Base-by-base conservation (phyloP, 2,888 invertebrate species). In the Melikaiella ostensackeni region DNA sequence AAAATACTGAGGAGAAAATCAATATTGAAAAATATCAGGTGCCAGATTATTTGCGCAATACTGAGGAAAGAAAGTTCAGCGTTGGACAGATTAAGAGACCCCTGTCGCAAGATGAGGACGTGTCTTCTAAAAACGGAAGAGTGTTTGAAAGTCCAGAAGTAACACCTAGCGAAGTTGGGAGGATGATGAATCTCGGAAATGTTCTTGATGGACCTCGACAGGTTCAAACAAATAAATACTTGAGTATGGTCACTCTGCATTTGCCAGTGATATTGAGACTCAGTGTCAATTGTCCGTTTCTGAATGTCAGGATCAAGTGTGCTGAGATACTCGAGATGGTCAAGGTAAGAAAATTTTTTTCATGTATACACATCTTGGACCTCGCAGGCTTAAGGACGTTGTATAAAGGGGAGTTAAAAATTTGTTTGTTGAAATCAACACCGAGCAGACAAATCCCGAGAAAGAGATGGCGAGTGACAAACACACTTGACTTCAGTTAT, bases 211-310 rank as follows among this genome's bases (percentile, higher is more conserved):
- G 89, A 16, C 91, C 90, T 1, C 86, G 90, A n/a, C 89, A 88
- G 66, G 84, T 89, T 21, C 90, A 90, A 79, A 91, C 93, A 19
- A 92, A 92, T 84, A 93, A 93, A 86, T 93, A 93, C 81, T 86
- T 93, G 82, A 93, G 93, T 76, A 89, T 93, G 82, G 93, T 93
- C 75, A 92, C 92, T 64, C 87, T 93, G 75, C 93, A 93, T 88
- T 90, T 94, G 80, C 93, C 94, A 46, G 93, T 94, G 83, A 92
- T 94, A 83, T 90, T 94, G 74, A 91, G 94, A 84, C 92, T 94
- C 77, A 93, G 93, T 76, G 91, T 93, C 83, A 93, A 93, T 88
- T 94, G 94, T 87, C 94, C 94, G 9, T 94, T 94, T 84, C 91
- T 92, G 81, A 94, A 94, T 87, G 93, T 94, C 75, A 91, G 94